Percentiles rank a stretch among this genome's conserved stretches.
These are phyloP conservation scores for Choreutis nemorana DNA, from an alignment of 2,888 invertebrate genomes.

Conservation along the genomic window DNA sequence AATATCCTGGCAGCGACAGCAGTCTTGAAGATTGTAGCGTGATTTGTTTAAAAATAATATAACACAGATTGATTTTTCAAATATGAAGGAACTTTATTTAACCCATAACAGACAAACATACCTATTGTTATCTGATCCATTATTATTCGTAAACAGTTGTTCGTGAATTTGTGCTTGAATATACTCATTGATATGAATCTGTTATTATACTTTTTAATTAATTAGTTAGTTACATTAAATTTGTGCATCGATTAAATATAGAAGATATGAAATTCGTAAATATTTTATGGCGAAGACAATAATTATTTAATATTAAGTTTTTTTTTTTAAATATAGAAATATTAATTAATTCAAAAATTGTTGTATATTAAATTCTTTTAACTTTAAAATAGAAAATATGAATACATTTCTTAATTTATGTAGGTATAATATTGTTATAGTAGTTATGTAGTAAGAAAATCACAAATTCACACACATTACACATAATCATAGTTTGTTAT, in stretches of 20 bases:
- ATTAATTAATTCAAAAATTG: constrained; percentile 27
- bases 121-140: constrained; percentile 24
- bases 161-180: constrained; percentile 45
- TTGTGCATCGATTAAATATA: constrained; percentile 33
- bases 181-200: constrained; percentile 46
- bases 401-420: constrained; percentile 46
- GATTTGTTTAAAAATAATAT: no score
- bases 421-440: background rate
- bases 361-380: constrained; percentile 46
- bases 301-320: constrained; percentile 10
- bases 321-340: constrained; percentile 11
- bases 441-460: constrained; percentile 35
- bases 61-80: no score
- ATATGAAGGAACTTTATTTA: constrained; percentile 63
- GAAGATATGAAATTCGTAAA: constrained; percentile 41
- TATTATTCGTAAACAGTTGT: constrained; percentile 27
- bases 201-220: constrained; percentile 20
- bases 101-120: constrained; percentile 50
- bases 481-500: no score
- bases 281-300: constrained; percentile 35
- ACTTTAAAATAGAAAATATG: constrained; percentile 58
- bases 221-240: constrained; percentile 1
- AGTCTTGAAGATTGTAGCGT: no score
- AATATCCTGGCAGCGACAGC: no score
- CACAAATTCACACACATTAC: constrained; percentile 55